Percentiles rank a stretch among this genome's conserved stretches.
These are phyloP conservation scores for Gallinago solitaria DNA, from an alignment of 2,797 vertebrate species.

Conservation along the genomic window DNA sequence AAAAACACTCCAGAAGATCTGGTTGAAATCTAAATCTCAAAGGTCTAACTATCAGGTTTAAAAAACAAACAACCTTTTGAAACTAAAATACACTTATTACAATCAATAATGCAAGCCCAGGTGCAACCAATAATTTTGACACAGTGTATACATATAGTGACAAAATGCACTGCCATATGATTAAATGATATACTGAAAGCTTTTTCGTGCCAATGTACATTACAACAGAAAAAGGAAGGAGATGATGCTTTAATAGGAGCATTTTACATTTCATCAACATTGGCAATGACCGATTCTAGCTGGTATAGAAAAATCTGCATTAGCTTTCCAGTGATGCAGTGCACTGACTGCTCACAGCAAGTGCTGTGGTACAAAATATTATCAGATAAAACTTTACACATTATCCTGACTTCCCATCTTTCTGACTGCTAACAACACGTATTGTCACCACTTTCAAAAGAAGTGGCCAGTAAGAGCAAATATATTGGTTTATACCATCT, in stretches of 20 bases:
- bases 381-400: neutral
- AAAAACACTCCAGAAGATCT: neutral
- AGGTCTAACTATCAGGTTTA: neutral
- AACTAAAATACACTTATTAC: neutral
- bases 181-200: neutral
- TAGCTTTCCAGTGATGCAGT: neutral
- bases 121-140: neutral
- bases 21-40: neutral
- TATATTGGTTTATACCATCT: neutral
- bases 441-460: neutral
- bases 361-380: neutral
- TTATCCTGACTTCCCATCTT: neutral
- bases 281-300: neutral
- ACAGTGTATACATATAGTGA: neutral
- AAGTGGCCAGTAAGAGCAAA: neutral
- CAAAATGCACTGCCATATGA: neutral
- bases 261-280: neutral
- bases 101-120: neutral
- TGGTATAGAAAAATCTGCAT: neutral
- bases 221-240: neutral
- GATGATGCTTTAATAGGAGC: neutral
- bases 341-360: neutral
- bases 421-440: neutral
- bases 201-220: neutral
- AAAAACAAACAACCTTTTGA: neutral